Evolutionary conservation across 2,888 invertebrate genomes (phyloP), one percentile per base, ranked within the genome.

Genomic region (Lutraria lutraria): DNA sequence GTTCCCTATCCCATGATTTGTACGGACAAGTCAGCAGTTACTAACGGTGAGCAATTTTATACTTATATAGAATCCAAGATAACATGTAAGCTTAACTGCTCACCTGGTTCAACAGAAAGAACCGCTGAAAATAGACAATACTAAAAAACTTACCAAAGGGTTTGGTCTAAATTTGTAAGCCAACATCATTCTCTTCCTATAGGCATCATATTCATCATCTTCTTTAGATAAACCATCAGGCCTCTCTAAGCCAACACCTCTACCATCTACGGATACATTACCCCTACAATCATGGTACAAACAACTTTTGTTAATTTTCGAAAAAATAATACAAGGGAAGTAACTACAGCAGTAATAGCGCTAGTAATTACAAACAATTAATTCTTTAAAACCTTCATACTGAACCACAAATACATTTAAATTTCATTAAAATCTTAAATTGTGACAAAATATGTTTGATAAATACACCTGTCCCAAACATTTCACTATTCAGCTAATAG

Each of bases 121-220:
- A 8, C 25, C 21, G n/a, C n/a, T 19, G 21, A 63, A n/a, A 8
- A 60, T 15, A 4, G 15, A 53, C 15, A 19, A 60, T 16, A 60
- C 15, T n/a, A 31, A 34, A 34, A 43, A 19, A 94, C 97, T 97
- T 97, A 99, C 99, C 97, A 99, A 97, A 84, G 99, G 99, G 97
- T 99, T 99, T 25, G 99, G 99, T 96, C 99, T 97, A 97, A 99
- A 99, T 95, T 99, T 97, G 96, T 99, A 99, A 0, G 99, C 99
- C 88, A 99, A 97, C 99, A 99, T 99, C 99, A 99, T 99, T 91
- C 99, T 97, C 97, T 99, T 99, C 93, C 99, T 97, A 97, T 99
- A 99, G 0, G 99, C 99, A 96, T 99, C 99, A 97, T 98, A 99
- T 97, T 99, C 99, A 97, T 99, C 99, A 96, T 99, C 99, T 89